Evolutionary conservation across 2,113 vertebrate species (phyloP).

Genomic region (Pomatostomus ruficeps): DNA sequence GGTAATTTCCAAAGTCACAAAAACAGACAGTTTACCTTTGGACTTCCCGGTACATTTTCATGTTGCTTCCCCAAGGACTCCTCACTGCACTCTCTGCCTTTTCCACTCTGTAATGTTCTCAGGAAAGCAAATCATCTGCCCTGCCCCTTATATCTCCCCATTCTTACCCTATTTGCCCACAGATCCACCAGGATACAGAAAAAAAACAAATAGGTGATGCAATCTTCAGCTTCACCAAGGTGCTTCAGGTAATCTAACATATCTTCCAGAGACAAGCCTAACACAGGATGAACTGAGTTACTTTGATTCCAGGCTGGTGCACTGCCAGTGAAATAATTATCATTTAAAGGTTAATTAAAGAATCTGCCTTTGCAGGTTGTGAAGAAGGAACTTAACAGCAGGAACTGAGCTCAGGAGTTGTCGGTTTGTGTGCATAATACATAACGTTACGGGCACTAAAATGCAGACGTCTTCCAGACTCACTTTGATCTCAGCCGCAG

Average conservation of each 20-base stretch:
- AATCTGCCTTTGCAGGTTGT: slow-evolving; percentile 54
- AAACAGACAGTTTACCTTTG: background rate
- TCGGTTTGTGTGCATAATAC: slow-evolving; percentile 36
- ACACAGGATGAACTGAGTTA: background rate
- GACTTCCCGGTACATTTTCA: background rate
- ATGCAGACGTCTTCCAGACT: background rate
- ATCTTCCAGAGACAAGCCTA: slow-evolving; percentile 19
- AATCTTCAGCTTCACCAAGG: background rate
- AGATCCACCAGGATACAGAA: background rate
- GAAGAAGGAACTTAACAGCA: slow-evolving; percentile 51
- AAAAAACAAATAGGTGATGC: background rate
- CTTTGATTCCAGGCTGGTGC: slow-evolving; percentile 44
- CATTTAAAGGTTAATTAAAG: slow-evolving; percentile 72
- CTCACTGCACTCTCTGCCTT: background rate
- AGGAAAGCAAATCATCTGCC: background rate
- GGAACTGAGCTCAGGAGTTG: slow-evolving; percentile 33
- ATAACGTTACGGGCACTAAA: slow-evolving; percentile 19
- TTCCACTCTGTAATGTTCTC: background rate
- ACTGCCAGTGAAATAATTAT: slow-evolving; percentile 65
- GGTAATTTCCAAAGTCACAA: background rate
- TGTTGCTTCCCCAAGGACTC: background rate
- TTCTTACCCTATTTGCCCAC: background rate
- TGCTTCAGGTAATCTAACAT: background rate
- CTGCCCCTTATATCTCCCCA: background rate
- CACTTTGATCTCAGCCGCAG: background rate